Percentiles rank a stretch among this genome's conserved stretches.
These are phyloP conservation scores for Butastur rufipennis DNA, from an alignment of 2,113 vertebrate genomes.

Conservation along the genomic window DNA sequence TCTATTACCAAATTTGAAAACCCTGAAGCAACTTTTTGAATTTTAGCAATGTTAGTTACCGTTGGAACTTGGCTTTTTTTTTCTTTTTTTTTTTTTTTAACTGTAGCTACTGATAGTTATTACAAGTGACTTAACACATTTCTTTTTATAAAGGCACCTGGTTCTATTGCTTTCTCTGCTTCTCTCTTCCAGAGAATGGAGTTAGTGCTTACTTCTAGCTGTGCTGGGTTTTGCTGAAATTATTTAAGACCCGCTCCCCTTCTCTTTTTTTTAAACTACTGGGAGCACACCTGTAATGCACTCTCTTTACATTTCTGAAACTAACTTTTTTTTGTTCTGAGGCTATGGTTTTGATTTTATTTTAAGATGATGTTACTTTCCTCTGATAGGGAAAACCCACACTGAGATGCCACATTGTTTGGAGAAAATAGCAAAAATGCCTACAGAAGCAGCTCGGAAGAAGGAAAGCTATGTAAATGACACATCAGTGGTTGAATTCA, in stretches of 20 bases:
- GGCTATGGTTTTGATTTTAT: background rate
- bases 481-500: background rate
- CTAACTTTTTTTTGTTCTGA: background rate
- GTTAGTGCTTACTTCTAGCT: background rate
- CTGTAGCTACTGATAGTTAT: background rate
- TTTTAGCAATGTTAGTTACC: background rate
- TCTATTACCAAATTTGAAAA: background rate
- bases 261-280: background rate
- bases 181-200: background rate
- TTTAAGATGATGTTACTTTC: constrained; percentile 2
- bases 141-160: constrained; percentile 22
- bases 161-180: background rate
- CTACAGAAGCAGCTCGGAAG: background rate
- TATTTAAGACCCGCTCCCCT: background rate
- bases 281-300: background rate
- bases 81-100: background rate
- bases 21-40: background rate
- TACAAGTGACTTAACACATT: constrained; percentile 16
- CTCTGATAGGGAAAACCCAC: background rate
- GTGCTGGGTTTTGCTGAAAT: background rate
- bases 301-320: background rate
- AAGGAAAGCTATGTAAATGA: background rate
- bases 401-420: background rate
- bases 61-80: background rate
- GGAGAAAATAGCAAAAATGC: background rate